phyloP scores from a whole-genome alignment of 2,797 vertebrate genomes.

The Lophotriccus pileatus region DNA sequence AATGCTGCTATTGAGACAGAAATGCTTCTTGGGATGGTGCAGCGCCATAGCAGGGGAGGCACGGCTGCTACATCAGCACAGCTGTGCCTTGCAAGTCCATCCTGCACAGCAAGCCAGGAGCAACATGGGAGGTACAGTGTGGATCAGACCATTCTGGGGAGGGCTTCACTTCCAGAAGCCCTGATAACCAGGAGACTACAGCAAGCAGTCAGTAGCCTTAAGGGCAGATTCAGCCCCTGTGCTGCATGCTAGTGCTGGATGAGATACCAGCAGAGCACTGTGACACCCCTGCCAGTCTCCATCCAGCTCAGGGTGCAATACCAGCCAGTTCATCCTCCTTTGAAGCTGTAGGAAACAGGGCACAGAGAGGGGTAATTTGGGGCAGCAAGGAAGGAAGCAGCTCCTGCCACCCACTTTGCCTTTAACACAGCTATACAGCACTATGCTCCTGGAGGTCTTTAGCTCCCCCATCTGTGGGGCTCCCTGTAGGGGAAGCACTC shows the following conservation, averaged over 20 bases:
- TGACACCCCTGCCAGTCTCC: not conserved
- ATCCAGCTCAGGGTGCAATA: not conserved
- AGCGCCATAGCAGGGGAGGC: not conserved
- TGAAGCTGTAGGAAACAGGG: not conserved
- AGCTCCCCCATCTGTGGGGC: not conserved
- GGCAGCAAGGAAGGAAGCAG: not conserved
- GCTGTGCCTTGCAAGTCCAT: not conserved
- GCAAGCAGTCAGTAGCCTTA: not conserved
- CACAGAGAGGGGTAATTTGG: not conserved
- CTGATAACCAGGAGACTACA: not conserved
- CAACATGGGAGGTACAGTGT: fast-evolving
- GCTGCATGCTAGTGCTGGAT: not conserved
- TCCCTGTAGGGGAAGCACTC: fast-evolving
- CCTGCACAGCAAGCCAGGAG: not conserved
- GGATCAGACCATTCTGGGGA: not conserved
- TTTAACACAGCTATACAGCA: not conserved
- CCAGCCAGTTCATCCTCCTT: not conserved
- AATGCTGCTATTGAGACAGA: not conserved
- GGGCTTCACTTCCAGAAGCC: not conserved
- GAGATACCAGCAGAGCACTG: not conserved
- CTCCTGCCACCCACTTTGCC: not conserved
- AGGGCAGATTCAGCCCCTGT: not conserved
- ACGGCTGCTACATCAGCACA: not conserved
- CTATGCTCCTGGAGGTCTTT: not conserved
- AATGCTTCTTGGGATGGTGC: not conserved